phyloP scores from a whole-genome alignment of 2,888 invertebrate genomes.

The Galerucella nymphaeae region DNA sequence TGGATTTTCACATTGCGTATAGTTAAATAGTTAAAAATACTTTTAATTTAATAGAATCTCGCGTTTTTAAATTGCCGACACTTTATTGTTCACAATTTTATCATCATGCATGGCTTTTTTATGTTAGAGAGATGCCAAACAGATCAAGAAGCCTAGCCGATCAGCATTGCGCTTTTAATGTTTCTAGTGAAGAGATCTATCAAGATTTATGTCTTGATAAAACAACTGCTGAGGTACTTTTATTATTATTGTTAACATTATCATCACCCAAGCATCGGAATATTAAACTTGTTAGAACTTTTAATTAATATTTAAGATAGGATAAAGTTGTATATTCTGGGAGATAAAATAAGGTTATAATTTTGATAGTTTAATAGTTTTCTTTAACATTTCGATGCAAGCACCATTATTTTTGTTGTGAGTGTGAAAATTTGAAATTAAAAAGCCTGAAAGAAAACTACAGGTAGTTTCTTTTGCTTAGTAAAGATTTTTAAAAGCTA shows the following conservation, averaged over 20 bases:
- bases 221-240: constrained; percentile 54
- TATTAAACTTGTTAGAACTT: background rate
- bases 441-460: background rate
- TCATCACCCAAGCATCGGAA: background rate
- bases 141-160: constrained; percentile 52
- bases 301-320: background rate
- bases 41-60: background rate
- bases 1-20: too few relatives aligned
- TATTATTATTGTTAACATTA: constrained; percentile 38
- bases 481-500: too few relatives aligned
- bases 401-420: background rate
- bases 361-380: too few relatives aligned
- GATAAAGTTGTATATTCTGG: too few relatives aligned
- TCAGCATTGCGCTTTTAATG: constrained; percentile 50
- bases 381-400: background rate
- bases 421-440: background rate
- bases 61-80: background rate
- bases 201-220: constrained; percentile 88
- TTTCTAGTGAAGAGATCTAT: constrained; percentile 92
- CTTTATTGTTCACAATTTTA: constrained; percentile 19
- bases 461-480: background rate
- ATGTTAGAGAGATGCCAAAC: constrained; percentile 58
- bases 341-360: too few relatives aligned
- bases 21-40: too few relatives aligned
- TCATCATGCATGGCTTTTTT: constrained; percentile 56